phyloP scores from a whole-genome alignment of 2,113 vertebrate species.

The Takifugu bimaculatus region DNA sequence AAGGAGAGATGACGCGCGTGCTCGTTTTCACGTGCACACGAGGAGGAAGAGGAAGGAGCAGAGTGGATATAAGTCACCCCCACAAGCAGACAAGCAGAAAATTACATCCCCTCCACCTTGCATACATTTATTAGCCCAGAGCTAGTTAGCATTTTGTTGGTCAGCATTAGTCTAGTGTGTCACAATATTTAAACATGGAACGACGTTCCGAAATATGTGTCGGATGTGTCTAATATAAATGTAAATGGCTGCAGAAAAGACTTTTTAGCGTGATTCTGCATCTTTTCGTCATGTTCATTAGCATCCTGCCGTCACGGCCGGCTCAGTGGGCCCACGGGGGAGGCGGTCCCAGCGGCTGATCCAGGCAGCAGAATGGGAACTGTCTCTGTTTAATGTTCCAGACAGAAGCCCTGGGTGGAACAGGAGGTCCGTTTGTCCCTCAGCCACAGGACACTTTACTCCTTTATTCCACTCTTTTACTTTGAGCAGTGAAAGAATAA shows the following conservation, averaged over 20 bases:
- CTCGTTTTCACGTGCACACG: conserved; percentile 17
- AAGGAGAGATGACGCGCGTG: conserved; percentile 16
- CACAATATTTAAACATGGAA: conserved; percentile 36
- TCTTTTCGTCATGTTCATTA: conserved; percentile 26
- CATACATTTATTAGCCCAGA: conserved; percentile 67
- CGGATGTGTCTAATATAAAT: conserved; percentile 12
- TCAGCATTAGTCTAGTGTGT: conserved; percentile 60
- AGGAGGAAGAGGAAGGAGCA: conserved; percentile 48
- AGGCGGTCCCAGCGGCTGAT: conserved; percentile 44
- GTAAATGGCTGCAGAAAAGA: conserved; percentile 5
- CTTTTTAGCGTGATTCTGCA: conserved; percentile 6
- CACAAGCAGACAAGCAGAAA: conserved; percentile 78
- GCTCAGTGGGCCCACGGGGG: conserved; percentile 33
- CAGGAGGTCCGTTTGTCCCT: conserved; percentile 56
- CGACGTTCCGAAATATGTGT: conserved; percentile 3
- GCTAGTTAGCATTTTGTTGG: conserved; percentile 68
- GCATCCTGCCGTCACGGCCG: conserved; percentile 27
- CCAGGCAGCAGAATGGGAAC: conserved; percentile 49
- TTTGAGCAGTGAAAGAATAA: conserved; percentile 20
- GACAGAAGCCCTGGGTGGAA: conserved; percentile 53
- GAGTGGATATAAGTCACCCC: conserved; percentile 67
- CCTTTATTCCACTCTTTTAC: conserved; percentile 44
- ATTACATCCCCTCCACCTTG: conserved; percentile 66
- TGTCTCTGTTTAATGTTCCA: conserved; percentile 64
- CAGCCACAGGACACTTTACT: conserved; percentile 48